phyloP scores from a whole-genome alignment of 1,140 invertebrate genomes.

The Orius laevigatus region DNA sequence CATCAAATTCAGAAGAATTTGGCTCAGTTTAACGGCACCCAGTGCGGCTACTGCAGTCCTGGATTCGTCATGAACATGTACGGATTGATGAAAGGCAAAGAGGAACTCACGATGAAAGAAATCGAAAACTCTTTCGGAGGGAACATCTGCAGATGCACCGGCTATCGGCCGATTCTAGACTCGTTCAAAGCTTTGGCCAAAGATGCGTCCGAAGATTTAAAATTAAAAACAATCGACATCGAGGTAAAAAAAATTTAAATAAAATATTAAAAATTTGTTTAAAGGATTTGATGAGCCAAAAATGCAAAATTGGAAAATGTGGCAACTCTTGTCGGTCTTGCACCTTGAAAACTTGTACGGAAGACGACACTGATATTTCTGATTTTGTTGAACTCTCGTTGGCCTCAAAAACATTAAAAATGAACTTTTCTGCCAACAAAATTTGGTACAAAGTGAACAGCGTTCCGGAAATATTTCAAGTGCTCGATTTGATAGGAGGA shows the following conservation, averaged over 20 bases:
- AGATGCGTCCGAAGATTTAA: conserved; percentile 31
- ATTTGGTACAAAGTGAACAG: conserved; percentile 13
- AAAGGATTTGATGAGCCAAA: too few relatives aligned
- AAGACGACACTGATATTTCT: too few relatives aligned
- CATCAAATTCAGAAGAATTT: conserved; percentile 48
- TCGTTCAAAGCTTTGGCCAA: conserved; percentile 68
- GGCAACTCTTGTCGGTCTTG: too few relatives aligned
- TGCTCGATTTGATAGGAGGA: conserved; percentile 31
- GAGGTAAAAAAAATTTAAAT: conserved; percentile 22
- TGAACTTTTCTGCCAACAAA: neutral
- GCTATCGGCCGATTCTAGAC: conserved; percentile 78
- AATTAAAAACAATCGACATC: conserved; percentile 23
- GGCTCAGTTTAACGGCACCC: conserved; percentile 54
- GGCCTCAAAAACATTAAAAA: neutral
- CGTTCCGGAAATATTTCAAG: conserved; percentile 28
- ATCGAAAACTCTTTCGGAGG: conserved; percentile 44
- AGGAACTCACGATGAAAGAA: conserved; percentile 47
- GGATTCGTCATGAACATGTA: conserved; percentile 78
- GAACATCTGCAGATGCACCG: conserved; percentile 80
- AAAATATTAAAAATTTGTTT: too few relatives aligned
- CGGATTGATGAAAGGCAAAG: conserved; percentile 33
- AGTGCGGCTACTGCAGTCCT: conserved; percentile 66
- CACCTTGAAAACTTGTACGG: too few relatives aligned
- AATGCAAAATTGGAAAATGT: too few relatives aligned
- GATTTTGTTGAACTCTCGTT: conserved; percentile 6